phyloP scores from a whole-genome alignment of 2,113 vertebrate species.

The Tinamus guttatus region DNA sequence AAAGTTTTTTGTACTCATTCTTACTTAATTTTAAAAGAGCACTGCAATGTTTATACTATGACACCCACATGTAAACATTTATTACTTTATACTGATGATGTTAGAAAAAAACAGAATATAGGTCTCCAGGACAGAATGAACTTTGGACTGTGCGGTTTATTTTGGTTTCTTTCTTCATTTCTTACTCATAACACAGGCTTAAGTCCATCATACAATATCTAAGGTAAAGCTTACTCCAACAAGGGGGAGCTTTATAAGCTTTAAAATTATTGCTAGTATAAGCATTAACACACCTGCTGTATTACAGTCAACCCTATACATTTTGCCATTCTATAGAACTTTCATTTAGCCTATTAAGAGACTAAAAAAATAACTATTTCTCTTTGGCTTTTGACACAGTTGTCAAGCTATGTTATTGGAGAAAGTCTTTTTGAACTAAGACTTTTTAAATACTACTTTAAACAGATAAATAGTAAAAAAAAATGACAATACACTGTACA shows the following conservation, averaged over 20 bases:
- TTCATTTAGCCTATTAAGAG: background rate
- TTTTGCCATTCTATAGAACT: background rate
- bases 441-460: background rate
- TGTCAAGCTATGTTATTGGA: background rate
- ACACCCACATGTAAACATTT: background rate
- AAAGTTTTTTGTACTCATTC: background rate
- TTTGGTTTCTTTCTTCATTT: background rate
- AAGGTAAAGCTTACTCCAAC: background rate
- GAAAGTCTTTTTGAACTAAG: background rate
- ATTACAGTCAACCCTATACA: background rate
- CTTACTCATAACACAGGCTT: background rate
- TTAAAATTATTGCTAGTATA: background rate
- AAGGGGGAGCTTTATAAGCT: background rate
- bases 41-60: background rate
- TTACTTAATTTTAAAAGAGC: background rate
- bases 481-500: background rate
- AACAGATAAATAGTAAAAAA: background rate
- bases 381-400: background rate
- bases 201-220: background rate
- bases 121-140: background rate
- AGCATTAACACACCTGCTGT: background rate
- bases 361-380: background rate
- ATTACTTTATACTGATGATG: background rate
- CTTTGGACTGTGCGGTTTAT: background rate
- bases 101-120: background rate